Conservation (phyloP, 2,888 invertebrate species). For the Epirrhoe tristata region DNA sequence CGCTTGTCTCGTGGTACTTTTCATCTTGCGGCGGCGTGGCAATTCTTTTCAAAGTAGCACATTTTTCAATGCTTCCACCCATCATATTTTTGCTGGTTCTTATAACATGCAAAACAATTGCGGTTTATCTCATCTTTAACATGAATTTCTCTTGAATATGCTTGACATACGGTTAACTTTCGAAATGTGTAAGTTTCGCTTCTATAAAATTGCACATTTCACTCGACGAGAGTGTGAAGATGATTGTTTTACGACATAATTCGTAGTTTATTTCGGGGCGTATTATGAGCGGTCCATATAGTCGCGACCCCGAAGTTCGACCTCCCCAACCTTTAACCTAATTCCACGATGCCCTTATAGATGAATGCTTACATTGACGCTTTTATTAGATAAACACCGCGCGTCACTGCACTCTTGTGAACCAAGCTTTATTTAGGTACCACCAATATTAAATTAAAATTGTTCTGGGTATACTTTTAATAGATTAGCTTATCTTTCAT, state of each 20-base stretch:
- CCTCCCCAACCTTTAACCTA: conserved; percentile 75
- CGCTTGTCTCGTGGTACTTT: neutral
- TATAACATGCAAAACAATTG: neutral
- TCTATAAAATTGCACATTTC: neutral
- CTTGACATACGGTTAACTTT: neutral
- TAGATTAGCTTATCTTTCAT: neutral
- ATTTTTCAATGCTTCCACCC: neutral
- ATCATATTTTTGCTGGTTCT: neutral
- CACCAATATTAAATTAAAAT: neutral
- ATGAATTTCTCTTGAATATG: neutral
- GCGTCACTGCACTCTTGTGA: conserved; percentile 12
- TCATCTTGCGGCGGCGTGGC: neutral
- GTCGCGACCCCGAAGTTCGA: conserved; percentile 65
- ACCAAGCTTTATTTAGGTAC: neutral
- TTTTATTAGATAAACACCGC: conserved; percentile 63
- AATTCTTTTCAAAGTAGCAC: neutral
- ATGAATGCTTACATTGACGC: conserved; percentile 64
- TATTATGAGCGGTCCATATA: conserved; percentile 68
- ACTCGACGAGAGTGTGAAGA: conserved; percentile 1
- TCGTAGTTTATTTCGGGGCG: conserved; percentile 64
- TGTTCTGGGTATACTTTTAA: neutral
- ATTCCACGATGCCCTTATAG: conserved; percentile 67
- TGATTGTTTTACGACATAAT: conserved; percentile 59
- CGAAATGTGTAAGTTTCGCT: neutral
- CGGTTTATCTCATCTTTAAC: neutral